A percentile compares a stretch with the other conserved stretches of the same genome.
Conservation (phyloP, 2,113 vertebrate genomes). For the Ictidomys tridecemlineatus region DNA sequence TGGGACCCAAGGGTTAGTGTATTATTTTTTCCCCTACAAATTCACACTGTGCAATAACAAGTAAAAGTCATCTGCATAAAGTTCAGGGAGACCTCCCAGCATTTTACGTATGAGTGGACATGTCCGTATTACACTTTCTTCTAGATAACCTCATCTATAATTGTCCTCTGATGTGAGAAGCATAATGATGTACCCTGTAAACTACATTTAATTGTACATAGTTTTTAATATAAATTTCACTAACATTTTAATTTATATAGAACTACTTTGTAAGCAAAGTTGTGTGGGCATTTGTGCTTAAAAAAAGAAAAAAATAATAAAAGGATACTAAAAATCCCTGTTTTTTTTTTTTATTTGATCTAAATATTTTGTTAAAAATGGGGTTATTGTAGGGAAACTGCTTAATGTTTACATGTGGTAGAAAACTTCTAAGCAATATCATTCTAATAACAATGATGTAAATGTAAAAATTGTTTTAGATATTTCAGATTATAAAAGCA, state of each 20-base stretch:
- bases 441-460: conserved; percentile 57
- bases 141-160: conserved; percentile 71
- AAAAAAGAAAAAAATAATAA: conserved; percentile 73
- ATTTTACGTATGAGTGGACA: conserved; percentile 75
- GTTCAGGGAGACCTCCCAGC: conserved; percentile 73
- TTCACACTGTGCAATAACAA: conserved; percentile 86
- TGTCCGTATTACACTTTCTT: conserved; percentile 69
- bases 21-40: conserved; percentile 91
- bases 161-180: conserved; percentile 76
- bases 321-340: conserved; percentile 79
- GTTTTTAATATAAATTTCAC: conserved; percentile 65
- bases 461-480: conserved; percentile 66
- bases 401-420: conserved; percentile 54
- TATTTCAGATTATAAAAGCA: conserved; percentile 58
- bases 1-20: conserved; percentile 96
- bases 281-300: conserved; percentile 81
- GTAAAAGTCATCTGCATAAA: conserved; percentile 84
- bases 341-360: conserved; percentile 78
- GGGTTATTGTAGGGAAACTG: conserved; percentile 65
- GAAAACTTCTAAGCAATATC: conserved; percentile 47
- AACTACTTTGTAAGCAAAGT: conserved; percentile 80
- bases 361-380: conserved; percentile 79
- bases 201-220: conserved; percentile 76
- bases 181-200: conserved; percentile 78
- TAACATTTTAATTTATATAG: conserved; percentile 68